These are phyloP conservation scores for Coilia nasus DNA, from an alignment of 2,797 vertebrate species.

Conservation along the genomic window DNA sequence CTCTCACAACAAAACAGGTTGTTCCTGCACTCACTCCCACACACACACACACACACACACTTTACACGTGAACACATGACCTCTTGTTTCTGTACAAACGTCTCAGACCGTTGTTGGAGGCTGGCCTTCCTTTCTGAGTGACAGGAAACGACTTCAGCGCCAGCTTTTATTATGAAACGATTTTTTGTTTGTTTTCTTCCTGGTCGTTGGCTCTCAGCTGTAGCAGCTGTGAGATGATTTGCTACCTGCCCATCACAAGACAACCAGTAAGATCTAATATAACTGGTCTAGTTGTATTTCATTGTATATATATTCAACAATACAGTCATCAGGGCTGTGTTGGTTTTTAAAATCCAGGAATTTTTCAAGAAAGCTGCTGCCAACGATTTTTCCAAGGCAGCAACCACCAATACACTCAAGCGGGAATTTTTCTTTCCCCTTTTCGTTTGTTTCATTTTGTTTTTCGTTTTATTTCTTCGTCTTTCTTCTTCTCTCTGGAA, in stretches of 20 bases:
- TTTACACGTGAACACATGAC: not conserved
- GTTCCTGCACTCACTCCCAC: not conserved
- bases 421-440: not conserved
- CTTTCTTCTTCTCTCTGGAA: not conserved
- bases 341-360: not conserved
- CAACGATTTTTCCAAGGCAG: not conserved
- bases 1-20: not conserved
- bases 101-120: slow-evolving; percentile 15
- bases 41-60: not conserved
- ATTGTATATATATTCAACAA: slow-evolving; percentile 8
- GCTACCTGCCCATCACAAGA: not conserved
- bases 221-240: not conserved
- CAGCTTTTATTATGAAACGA: not conserved
- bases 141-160: not conserved
- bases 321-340: not conserved
- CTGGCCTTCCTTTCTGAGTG: slow-evolving; percentile 10
- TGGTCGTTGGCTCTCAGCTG: not conserved
- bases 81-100: slow-evolving; percentile 17
- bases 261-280: not conserved
- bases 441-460: not conserved
- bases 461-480: not conserved
- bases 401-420: slow-evolving; percentile 24
- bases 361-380: not conserved
- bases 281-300: slow-evolving; percentile 14
- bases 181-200: not conserved